These are phyloP conservation scores for Bucco capensis DNA, from an alignment of 2,113 vertebrate species.

Conservation along the genomic window DNA sequence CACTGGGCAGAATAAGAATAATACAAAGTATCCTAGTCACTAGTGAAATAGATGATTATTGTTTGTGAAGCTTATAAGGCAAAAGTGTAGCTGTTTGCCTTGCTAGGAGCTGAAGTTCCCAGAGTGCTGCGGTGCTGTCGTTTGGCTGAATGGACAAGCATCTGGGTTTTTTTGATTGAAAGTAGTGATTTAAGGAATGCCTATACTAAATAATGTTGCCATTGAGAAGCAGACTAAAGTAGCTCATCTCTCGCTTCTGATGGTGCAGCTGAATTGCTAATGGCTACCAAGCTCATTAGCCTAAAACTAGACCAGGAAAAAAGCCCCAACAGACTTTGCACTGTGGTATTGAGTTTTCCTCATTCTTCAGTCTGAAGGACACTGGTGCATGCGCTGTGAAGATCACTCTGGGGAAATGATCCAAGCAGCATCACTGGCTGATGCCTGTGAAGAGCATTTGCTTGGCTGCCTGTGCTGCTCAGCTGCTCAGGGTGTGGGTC, in stretches of 20 bases:
- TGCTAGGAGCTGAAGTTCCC: neutral
- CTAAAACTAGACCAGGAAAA: neutral
- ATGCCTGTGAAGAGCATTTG: neutral
- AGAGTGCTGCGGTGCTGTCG: neutral
- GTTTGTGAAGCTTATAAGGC: neutral
- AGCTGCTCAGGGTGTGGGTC: neutral
- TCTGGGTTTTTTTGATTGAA: neutral
- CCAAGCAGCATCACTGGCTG: neutral
- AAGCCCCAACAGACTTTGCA: neutral
- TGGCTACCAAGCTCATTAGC: neutral
- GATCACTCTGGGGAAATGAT: fast-evolving
- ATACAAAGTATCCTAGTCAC: neutral
- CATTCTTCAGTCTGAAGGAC: neutral
- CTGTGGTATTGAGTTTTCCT: neutral
- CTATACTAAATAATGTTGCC: neutral
- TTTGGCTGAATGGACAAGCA: neutral
- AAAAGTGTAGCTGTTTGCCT: neutral
- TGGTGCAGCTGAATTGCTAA: neutral
- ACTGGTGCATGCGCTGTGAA: neutral
- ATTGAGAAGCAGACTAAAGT: neutral
- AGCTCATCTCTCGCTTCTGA: neutral
- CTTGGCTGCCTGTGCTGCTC: neutral
- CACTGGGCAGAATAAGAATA: neutral
- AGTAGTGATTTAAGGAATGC: neutral
- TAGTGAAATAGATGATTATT: neutral